phyloP scores from a whole-genome alignment of 2,113 vertebrate genomes.

The Pseudopipra pipra region DNA sequence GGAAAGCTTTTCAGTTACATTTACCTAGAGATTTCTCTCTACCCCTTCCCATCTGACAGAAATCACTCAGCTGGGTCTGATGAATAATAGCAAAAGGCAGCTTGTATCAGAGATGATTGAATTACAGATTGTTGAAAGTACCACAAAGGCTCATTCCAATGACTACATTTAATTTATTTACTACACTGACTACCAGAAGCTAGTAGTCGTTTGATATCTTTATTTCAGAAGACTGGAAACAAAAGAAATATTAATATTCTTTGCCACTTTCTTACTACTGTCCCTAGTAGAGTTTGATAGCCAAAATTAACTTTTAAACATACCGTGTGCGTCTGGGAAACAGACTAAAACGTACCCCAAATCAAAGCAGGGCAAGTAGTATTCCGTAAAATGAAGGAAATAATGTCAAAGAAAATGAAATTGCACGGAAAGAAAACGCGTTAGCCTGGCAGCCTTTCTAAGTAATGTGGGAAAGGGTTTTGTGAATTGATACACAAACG shows the following conservation, averaged over 20 bases:
- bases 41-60: conserved; percentile 66
- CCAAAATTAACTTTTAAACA: conserved; percentile 47
- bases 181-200: background rate
- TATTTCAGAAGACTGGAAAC: conserved; percentile 13
- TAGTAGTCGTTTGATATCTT: conserved; percentile 33
- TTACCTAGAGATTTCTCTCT: conserved; percentile 68
- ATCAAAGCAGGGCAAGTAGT: background rate
- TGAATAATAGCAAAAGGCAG: conserved; percentile 75
- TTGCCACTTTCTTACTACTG: background rate
- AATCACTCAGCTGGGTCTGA: conserved; percentile 73
- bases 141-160: conserved; percentile 58
- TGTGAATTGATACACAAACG: background rate
- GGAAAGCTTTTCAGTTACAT: conserved; percentile 67
- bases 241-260: conserved; percentile 18
- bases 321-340: background rate
- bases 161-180: conserved; percentile 69
- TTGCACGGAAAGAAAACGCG: background rate
- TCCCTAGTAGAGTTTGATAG: conserved; percentile 54
- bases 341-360: background rate
- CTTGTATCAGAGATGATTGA: conserved; percentile 64
- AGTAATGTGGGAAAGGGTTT: background rate
- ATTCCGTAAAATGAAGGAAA: background rate
- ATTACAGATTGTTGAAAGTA: conserved; percentile 65
- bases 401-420: background rate
- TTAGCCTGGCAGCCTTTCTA: background rate